Evolutionary conservation across 1,140 invertebrate genomes (phyloP), one percentile per base, ranked within the genome.

Genomic region (Drosophila kikkawai): DNA sequence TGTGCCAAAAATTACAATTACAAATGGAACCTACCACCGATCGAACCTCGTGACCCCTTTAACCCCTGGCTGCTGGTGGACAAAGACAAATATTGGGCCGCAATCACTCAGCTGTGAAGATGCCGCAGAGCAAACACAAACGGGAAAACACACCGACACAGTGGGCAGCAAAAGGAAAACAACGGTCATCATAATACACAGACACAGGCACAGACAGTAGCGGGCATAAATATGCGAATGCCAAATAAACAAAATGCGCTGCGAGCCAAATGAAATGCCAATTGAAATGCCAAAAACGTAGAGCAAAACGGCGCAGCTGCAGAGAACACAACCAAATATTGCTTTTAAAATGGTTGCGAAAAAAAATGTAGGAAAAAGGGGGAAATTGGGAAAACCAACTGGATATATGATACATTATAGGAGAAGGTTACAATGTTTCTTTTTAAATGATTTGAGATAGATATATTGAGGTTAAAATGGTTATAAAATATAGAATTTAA

Each of bases 231-330:
- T 86, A 87, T 86, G 79, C 83, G 76, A 55, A 50, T 50, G 44
- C 56, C 60, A 67, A 75, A 75, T 75, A 64, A 76, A 69, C 71
- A 78, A 68, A 65, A 65, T 55, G 64, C 13, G 42, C 57, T 76
- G 69, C 60, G 74, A 76, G 80, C 70, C 74, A 79, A 84, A 84
- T 82, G 73, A 74, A 80, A 70, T 76, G 67, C 45, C 48, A 74
- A 90, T 90, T 90, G 71, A 81, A 90, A 90, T 90, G 85, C 85
- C 81, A 90, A 79, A 90, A 84, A 79, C 81, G 81, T 90, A 75
- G 68, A 82, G 29, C 2, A 51, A 37, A 22, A 37, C 51, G 5
- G 53, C 42, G 50, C 77, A 84, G 58, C 48, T 55, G 47, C 45
- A 26, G 53, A 19, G 36, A 73, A 47, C 22, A 32, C 67, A 61